Base-by-base conservation (phyloP, 1,140 invertebrate genomes). In the Trichonephila inaurata region DNA sequence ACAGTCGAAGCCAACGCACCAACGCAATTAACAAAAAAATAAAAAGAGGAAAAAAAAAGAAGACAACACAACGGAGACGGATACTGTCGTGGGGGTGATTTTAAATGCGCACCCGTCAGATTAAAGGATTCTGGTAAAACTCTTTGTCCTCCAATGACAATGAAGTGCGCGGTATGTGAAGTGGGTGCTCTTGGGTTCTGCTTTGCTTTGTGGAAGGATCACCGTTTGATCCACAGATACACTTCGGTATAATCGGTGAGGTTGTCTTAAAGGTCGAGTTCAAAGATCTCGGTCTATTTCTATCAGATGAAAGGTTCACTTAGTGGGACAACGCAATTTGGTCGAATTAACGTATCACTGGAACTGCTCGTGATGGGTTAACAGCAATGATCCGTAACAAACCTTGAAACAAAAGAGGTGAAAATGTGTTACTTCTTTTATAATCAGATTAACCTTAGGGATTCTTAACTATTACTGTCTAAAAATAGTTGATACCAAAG, bases 1-100 rank as follows among this genome's bases (percentile, higher is more conserved):
- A 92, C 91, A 87, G 40, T 69, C 24, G 83, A 51, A 85, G 83
- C 83, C 83, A 85, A 85, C 51, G 83, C 83, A 85, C 83, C 83
- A 58, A 85, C 72, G 72, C 72, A 28, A 77, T 77, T 77, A 77
- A 77, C 28, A 77, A 77, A 77, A 77, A 18, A 33, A 77, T 33
- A 77, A 77, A 28, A 77, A 33, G 33, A 33, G 28, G 51, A 1
- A 40, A 51, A 40, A 51, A 51, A 51, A 12, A 51, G 51, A 51
- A 51, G 51, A 12, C 51, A 51, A 51, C 24, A 24, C 24, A 24
- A 24, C 51, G 51, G 51, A 58, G 82, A 83, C 82, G 40, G 82
- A 83, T 83, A 83, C 82, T 60, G 44, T 51, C 40, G 82, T 62
- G 86, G 86, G 62, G 86, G 86, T 64, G 86, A 88, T 88, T 64